Conservation (phyloP, 2,113 vertebrate species). For the Psittacara wagleri region DNA sequence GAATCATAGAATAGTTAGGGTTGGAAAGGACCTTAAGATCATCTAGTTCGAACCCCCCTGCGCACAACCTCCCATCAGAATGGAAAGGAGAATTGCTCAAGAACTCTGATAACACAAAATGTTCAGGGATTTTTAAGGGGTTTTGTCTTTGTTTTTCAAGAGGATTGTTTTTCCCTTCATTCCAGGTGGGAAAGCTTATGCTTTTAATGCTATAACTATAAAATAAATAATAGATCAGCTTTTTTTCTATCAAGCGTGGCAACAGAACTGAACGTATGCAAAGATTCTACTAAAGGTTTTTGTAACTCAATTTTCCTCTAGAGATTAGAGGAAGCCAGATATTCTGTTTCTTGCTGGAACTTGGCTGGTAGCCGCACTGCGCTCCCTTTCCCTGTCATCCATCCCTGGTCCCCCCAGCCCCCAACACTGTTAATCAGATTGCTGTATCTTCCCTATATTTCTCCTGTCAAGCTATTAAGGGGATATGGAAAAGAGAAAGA, state of each 20-base stretch:
- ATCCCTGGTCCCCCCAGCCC: constrained; percentile 11
- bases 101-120: not conserved
- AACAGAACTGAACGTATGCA: constrained; percentile 57
- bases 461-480: constrained; percentile 70
- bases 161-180: not conserved
- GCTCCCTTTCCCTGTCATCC: constrained; percentile 53
- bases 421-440: constrained; percentile 64
- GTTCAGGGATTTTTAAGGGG: not conserved
- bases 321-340: constrained; percentile 73
- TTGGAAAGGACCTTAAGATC: no score
- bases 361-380: constrained; percentile 66
- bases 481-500: constrained; percentile 48
- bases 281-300: constrained; percentile 72
- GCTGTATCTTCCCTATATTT: constrained; percentile 66
- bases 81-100: not conserved
- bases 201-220: constrained; percentile 65
- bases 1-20: no score
- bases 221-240: constrained; percentile 69
- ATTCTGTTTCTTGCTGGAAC: constrained; percentile 71
- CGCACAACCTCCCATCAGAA: not conserved
- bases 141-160: not conserved
- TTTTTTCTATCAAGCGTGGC: constrained; percentile 56
- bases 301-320: constrained; percentile 73
- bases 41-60: no score
- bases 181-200: constrained; percentile 29